Evolutionary conservation across 2,797 vertebrate genomes (phyloP), one percentile per base, ranked within the genome.

Genomic region (Catostomus latipinnis): DNA sequence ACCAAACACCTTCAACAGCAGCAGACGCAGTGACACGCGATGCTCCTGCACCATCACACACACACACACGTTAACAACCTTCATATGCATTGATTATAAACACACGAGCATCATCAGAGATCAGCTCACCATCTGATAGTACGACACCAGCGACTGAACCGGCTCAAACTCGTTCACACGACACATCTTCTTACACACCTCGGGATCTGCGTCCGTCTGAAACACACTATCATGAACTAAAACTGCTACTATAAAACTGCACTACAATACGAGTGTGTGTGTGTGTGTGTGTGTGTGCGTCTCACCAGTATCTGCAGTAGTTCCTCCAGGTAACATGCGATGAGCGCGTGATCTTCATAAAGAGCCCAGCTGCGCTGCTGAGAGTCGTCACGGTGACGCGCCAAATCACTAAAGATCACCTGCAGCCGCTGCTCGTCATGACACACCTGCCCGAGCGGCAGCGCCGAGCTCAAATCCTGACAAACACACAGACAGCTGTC

Each of bases 341-440:
- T 98, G 76, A 99, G 96, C 0, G 94, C 93, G 63, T 96, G 96
- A 13, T 99, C 98, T 81, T 99, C 98, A 0, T 99, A 96, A 45
- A 99, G 94, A 0, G 98, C 98, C 98, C 98, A 99, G 91, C 98
- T 98, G 13, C 98, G 96, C 91, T 99, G 98, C 92, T 99, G 98
- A 0, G 98, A 95, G 1, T 99, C 98, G 0, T 98, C 97, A 61
- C 97, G 94, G 87, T 97, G 95, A 48, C 94, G 94, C 13, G 96
- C 92, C 81, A 99, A 92, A 89, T 99, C 98, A 0, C 93, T 86
- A 0, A 99, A 98, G 90, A 99, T 99, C 85, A 99, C 97, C 87
- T 98, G 96, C 88, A 99, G 91, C 12, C 98, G 93, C 93, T 98
- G 96, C 84, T 99, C 96, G 0, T 99, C 98, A 0, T 98, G 96